Evolutionary conservation across 2,113 vertebrate species (phyloP).

Genomic region (Lota lota): DNA sequence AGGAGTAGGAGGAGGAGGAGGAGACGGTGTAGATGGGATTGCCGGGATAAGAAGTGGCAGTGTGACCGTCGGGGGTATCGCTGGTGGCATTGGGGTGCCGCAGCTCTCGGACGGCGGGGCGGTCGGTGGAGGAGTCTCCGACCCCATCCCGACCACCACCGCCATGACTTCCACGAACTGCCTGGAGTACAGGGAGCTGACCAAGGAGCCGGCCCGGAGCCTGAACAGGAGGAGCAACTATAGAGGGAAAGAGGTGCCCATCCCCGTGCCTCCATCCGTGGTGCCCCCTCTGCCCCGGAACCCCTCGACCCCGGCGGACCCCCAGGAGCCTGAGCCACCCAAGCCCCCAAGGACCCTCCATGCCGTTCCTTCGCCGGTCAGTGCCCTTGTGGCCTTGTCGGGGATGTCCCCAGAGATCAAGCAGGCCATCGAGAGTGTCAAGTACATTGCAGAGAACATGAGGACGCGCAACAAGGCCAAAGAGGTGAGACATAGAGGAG

Average conservation of each 20-base stretch:
- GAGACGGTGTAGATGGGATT: constrained; percentile 39
- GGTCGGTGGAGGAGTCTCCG: constrained; percentile 31
- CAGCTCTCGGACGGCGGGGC: constrained; percentile 39
- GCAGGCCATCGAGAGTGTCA: constrained; percentile 82
- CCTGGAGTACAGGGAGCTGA: constrained; percentile 66
- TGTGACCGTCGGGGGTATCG: constrained; percentile 26
- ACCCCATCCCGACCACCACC: neutral
- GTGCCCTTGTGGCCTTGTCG: constrained; percentile 61
- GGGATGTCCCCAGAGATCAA: constrained; percentile 81
- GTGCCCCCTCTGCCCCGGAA: constrained; percentile 37
- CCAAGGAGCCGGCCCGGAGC: constrained; percentile 52
- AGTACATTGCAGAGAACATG: constrained; percentile 92
- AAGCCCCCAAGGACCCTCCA: constrained; percentile 51
- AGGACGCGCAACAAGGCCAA: constrained; percentile 87
- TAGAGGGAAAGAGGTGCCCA: constrained; percentile 69
- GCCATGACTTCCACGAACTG: constrained; percentile 64
- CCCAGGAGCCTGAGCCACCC: constrained; percentile 54
- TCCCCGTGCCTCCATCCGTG: constrained; percentile 61
- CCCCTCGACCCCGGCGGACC: constrained; percentile 35
- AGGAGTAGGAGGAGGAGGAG: constrained; percentile 27
- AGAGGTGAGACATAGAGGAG: constrained; percentile 73
- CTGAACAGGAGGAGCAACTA: constrained; percentile 61
- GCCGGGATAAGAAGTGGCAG: too few relatives aligned
- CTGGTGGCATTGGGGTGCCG: constrained; percentile 41
- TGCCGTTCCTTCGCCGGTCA: constrained; percentile 65